Percentiles rank a stretch among this genome's conserved stretches.
phyloP scores from a whole-genome alignment of 2,888 invertebrate species.

The Epirrhoe alternata region DNA sequence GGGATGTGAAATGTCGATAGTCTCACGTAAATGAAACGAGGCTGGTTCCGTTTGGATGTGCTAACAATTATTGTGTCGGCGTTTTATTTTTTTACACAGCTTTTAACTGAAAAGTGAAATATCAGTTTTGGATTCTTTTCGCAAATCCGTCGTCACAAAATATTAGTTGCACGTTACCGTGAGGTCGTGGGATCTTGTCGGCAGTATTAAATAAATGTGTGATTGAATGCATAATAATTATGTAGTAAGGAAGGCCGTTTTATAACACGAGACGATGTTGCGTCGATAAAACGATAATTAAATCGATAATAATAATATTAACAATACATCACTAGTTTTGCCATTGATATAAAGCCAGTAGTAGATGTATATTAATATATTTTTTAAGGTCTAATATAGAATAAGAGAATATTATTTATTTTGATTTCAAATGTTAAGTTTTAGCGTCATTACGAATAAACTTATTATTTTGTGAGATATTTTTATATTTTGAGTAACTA shows the following conservation, averaged over 20 bases:
- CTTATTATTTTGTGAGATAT: slow-evolving; percentile 44
- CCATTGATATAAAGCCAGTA: slow-evolving; percentile 63
- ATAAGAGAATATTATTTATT: slow-evolving; percentile 50
- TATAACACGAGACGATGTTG: slow-evolving; percentile 32
- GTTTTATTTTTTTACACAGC: slow-evolving; percentile 19
- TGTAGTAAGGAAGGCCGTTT: slow-evolving; percentile 40
- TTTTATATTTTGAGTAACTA: slow-evolving; percentile 46
- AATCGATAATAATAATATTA: slow-evolving; percentile 51
- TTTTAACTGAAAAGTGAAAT: slow-evolving; percentile 20
- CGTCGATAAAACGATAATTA: slow-evolving; percentile 42
- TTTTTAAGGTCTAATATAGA: slow-evolving; percentile 44
- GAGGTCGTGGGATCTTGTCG: slow-evolving; percentile 61
- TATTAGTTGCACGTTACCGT: slow-evolving; percentile 53
- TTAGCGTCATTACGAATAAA: slow-evolving; percentile 36
- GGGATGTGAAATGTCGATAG: slow-evolving; percentile 44
- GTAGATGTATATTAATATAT: slow-evolving; percentile 52
- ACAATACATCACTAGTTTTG: slow-evolving; percentile 57
- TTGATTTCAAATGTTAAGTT: slow-evolving; percentile 41
- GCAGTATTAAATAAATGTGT: slow-evolving; percentile 76
- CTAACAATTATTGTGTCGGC: slow-evolving; percentile 53
- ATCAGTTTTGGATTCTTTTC: slow-evolving; percentile 12
- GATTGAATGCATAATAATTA: slow-evolving; percentile 66
- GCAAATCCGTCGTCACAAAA: slow-evolving; percentile 50
- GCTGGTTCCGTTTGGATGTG: slow-evolving; percentile 51
- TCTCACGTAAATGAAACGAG: slow-evolving; percentile 48